These are phyloP conservation scores for Liposcelis brunnea DNA, from an alignment of 2,888 invertebrate species.

Conservation along the genomic window DNA sequence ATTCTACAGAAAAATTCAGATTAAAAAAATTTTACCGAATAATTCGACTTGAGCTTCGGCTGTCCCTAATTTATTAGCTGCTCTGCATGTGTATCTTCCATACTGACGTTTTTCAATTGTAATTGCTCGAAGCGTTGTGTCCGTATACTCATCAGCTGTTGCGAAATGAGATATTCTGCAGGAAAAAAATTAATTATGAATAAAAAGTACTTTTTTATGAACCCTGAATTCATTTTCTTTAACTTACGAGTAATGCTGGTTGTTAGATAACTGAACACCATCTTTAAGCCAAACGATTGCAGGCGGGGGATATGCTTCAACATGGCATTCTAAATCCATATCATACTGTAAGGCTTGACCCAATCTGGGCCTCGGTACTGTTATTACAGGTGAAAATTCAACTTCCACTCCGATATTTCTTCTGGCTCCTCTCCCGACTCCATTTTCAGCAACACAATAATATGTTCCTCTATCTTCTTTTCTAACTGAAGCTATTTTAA, in stretches of 20 bases:
- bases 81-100: slow-evolving; percentile 71
- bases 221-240: too few species aligned
- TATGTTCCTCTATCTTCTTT: slow-evolving; percentile 87
- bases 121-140: slow-evolving; percentile 73
- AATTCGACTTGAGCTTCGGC: slow-evolving; percentile 65
- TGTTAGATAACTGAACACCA: slow-evolving; percentile 61
- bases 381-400: slow-evolving; percentile 75
- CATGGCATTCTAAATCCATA: slow-evolving; percentile 87
- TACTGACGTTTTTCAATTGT: slow-evolving; percentile 84
- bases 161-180: slow-evolving; percentile 82
- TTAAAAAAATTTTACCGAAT: slow-evolving; percentile 48
- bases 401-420: slow-evolving; percentile 80
- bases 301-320: slow-evolving; percentile 87
- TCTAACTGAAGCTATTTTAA: slow-evolving; percentile 58
- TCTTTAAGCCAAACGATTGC: slow-evolving; percentile 85
- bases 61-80: slow-evolving; percentile 71
- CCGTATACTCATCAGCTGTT: slow-evolving; percentile 81
- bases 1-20: background rate
- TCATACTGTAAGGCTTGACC: slow-evolving; percentile 84
- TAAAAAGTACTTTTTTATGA: background rate
- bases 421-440: slow-evolving; percentile 67
- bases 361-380: slow-evolving; percentile 63
- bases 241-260: slow-evolving; percentile 61
- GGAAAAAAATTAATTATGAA: background rate
- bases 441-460: slow-evolving; percentile 83